Evolutionary conservation across 2,888 invertebrate species (phyloP).

Genomic region (Orgyia antiqua): DNA sequence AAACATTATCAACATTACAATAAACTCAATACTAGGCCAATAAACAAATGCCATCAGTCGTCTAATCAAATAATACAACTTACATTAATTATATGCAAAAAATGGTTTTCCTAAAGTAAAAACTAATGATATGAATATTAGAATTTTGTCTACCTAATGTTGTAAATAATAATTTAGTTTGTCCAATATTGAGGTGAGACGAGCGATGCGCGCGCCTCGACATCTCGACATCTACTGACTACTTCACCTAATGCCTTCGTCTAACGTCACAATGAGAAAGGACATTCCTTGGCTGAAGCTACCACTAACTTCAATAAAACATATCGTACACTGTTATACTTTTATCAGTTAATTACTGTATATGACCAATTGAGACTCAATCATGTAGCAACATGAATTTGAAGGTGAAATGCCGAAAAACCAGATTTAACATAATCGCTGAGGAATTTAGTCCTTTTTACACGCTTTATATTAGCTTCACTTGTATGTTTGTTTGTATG

Average conservation of each 20-base stretch:
- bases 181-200: conserved; percentile 34
- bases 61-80: conserved; percentile 49
- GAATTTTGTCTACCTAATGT: conserved; percentile 74
- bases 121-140: conserved; percentile 77
- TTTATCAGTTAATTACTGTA: no score
- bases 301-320: conserved; percentile 48
- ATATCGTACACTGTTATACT: no score
- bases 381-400: no score
- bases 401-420: no score
- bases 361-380: no score
- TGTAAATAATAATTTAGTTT: conserved; percentile 48
- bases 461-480: no score
- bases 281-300: conserved; percentile 35
- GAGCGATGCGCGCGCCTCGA: conserved; percentile 37
- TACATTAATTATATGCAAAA: conserved; percentile 49
- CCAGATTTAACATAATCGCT: no score
- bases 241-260: conserved; percentile 41
- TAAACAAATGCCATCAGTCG: conserved; percentile 54
- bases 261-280: conserved; percentile 42
- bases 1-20: conserved; percentile 23
- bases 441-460: no score
- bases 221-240: conserved; percentile 32
- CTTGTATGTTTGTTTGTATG: no score
- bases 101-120: conserved; percentile 68
- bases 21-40: conserved; percentile 59